These are phyloP conservation scores for Conomelus anceps DNA, from an alignment of 2,888 invertebrate genomes.

Conservation along the genomic window DNA sequence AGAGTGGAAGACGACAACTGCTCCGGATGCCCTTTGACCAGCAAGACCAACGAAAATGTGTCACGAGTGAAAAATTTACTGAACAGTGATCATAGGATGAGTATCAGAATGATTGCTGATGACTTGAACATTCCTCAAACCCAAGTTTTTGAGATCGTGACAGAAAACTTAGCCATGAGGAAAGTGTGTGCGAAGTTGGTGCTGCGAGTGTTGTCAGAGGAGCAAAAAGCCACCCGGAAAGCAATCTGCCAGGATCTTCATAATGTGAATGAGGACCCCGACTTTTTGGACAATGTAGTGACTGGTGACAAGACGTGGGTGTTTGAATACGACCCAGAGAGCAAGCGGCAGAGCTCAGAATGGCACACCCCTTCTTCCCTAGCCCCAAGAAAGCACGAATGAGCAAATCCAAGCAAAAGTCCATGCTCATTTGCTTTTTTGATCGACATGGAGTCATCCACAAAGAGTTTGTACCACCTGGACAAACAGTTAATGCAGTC, in stretches of 20 bases:
- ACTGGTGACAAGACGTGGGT: slow-evolving; percentile 15
- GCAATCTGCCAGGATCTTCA: not conserved
- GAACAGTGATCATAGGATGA: no score
- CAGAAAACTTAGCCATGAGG: not conserved
- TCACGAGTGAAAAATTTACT: no score
- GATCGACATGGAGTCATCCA: slow-evolving; percentile 1
- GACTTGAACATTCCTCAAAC: no score
- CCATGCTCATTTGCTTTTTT: slow-evolving; percentile 6
- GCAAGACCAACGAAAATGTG: no score
- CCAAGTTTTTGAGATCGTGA: no score
- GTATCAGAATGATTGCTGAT: no score
- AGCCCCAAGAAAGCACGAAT: slow-evolving; percentile 17
- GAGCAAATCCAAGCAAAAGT: slow-evolving; percentile 13
- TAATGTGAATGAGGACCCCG: not conserved
- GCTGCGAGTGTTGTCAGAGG: slow-evolving; percentile 15
- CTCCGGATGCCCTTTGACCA: no score
- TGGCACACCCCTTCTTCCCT: slow-evolving; percentile 13
- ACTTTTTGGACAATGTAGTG: not conserved
- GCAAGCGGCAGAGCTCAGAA: slow-evolving; percentile 17
- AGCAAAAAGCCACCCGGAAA: not conserved
- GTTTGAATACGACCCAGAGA: slow-evolving; percentile 23
- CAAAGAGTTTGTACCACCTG: not conserved
- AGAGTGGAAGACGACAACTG: no score
- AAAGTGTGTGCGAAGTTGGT: slow-evolving; percentile 24
- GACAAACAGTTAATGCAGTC: not conserved